phyloP scores from a whole-genome alignment of 2,888 invertebrate species.

The Apoda limacodes region DNA sequence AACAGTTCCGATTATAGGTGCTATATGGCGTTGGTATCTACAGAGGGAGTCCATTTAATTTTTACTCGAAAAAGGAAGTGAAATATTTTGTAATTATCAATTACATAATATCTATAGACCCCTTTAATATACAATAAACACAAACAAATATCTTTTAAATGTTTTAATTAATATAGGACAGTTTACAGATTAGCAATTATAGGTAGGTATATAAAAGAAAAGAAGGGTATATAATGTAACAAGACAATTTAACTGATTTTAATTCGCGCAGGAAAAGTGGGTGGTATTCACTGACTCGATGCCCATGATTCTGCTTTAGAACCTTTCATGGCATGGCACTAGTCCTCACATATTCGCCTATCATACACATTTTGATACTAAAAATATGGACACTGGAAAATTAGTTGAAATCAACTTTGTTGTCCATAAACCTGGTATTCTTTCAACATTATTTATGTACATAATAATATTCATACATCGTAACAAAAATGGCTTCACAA shows the following conservation, averaged over 20 bases:
- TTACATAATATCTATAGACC: too few relatives aligned
- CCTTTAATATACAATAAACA: too few relatives aligned
- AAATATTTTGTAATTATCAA: too few relatives aligned
- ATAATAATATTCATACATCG: slow-evolving; percentile 25
- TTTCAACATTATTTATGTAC: slow-evolving; percentile 30
- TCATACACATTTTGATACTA: too few relatives aligned
- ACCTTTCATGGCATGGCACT: slow-evolving; percentile 70
- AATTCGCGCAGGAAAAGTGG: slow-evolving; percentile 63
- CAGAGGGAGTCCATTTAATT: not conserved
- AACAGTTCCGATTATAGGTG: too few relatives aligned
- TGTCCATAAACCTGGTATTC: too few relatives aligned
- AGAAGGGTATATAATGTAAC: slow-evolving; percentile 48
- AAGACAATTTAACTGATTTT: slow-evolving; percentile 47
- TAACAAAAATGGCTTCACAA: slow-evolving; percentile 25
- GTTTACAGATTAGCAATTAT: slow-evolving; percentile 53
- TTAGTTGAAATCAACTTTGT: too few relatives aligned
- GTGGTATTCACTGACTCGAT: slow-evolving; percentile 66
- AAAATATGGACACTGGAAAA: too few relatives aligned
- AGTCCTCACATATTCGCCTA: slow-evolving; percentile 67
- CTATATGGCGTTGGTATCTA: too few relatives aligned
- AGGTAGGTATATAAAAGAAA: slow-evolving; percentile 48
- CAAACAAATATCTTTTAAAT: slow-evolving; percentile 42
- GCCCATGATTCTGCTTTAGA: slow-evolving; percentile 67
- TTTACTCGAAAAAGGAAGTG: too few relatives aligned
- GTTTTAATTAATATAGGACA: slow-evolving; percentile 60